A percentile compares a stretch with the other conserved stretches of the same genome.
Evolutionary conservation across 1,140 invertebrate genomes (phyloP).

Genomic region (Chymomyza costata): DNA sequence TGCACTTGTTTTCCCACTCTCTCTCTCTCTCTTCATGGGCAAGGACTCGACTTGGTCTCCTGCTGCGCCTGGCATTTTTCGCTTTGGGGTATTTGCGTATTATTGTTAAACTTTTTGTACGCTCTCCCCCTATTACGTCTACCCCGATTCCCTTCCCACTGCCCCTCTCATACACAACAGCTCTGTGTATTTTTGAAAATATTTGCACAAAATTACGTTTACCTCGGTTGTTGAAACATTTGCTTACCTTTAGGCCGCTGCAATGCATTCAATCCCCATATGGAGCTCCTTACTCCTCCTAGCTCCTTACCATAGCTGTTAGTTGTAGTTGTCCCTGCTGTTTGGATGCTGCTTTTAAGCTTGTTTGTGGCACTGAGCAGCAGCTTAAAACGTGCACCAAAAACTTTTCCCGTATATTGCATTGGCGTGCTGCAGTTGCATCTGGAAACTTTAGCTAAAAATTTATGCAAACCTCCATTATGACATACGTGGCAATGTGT

Average conservation of each 20-base stretch:
- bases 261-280: too few species aligned
- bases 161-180: conserved; percentile 29
- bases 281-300: too few species aligned
- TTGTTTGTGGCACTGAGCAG: conserved; percentile 40
- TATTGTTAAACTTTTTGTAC: conserved; percentile 69
- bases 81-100: conserved; percentile 68
- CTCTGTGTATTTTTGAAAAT: conserved; percentile 45
- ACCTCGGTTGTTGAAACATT: conserved; percentile 23
- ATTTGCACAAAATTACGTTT: conserved; percentile 52
- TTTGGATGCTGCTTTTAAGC: conserved; percentile 38
- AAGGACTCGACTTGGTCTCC: too few species aligned
- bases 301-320: too few species aligned
- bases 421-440: conserved; percentile 24
- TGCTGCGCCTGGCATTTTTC: conserved; percentile 39
- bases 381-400: conserved; percentile 61
- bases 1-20: too few species aligned
- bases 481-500: too few species aligned
- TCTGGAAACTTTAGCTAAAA: conserved; percentile 58
- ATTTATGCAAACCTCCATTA: conserved; percentile 47
- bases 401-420: conserved; percentile 51
- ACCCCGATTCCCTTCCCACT: conserved; percentile 26
- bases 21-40: too few species aligned
- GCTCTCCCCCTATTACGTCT: conserved; percentile 25
- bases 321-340: background rate
- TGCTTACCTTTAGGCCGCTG: conserved; percentile 25